phyloP scores from a whole-genome alignment of 2,113 vertebrate genomes.

The Malurus elegans region DNA sequence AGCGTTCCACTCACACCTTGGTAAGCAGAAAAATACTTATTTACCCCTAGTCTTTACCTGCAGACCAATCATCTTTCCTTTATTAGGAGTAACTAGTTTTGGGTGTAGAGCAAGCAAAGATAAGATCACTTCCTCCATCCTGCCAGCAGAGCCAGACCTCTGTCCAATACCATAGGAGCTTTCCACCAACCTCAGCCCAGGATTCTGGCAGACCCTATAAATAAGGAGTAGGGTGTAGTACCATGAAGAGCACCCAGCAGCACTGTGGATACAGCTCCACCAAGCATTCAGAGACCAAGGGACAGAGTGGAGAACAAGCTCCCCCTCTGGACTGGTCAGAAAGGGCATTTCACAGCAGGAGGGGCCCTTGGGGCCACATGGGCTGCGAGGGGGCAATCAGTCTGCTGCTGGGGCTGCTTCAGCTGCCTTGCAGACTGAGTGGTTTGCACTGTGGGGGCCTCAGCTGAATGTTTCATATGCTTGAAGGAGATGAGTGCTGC shows the following conservation, averaged over 20 bases:
- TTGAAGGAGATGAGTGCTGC: neutral
- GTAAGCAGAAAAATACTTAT: neutral
- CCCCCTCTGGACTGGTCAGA: neutral
- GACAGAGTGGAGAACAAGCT: neutral
- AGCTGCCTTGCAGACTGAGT: neutral
- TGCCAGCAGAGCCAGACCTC: neutral
- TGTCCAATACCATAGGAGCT: rapidly evolving
- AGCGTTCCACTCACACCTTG: neutral
- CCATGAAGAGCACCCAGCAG: neutral
- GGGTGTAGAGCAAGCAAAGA: neutral
- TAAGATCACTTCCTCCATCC: neutral
- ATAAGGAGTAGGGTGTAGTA: neutral
- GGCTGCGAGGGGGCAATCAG: neutral
- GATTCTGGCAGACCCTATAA: neutral
- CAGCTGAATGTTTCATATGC: neutral
- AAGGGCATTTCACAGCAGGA: neutral
- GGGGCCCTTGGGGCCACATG: neutral
- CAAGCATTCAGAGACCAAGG: neutral
- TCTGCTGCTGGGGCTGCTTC: neutral
- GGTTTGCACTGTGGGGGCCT: neutral
- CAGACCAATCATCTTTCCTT: neutral
- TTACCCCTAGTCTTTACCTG: neutral
- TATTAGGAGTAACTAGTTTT: neutral
- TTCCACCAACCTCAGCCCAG: neutral
- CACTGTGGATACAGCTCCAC: neutral